Base-by-base conservation (phyloP, 2,888 invertebrate species). In the Cecidostiba fungosa region DNA sequence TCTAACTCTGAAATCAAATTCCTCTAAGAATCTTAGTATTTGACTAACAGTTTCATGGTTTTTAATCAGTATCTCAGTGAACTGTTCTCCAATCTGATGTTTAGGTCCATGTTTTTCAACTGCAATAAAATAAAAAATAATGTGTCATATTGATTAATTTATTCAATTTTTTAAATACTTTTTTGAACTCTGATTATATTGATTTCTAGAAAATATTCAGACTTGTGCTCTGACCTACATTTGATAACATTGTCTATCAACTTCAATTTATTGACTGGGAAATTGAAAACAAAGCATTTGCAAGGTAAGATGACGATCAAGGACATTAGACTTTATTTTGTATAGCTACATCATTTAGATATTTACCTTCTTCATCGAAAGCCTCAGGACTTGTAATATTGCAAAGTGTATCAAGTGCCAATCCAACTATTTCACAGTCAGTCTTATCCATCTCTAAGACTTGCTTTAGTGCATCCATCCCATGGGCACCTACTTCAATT, bases 31-130 rank as follows among this genome's bases (percentile, higher is more conserved):
- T 84, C 97, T 96, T 89, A 99, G 94, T 0, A 99, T 95, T 36
- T 98, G 93, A 74, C 96, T 95, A 14, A 99, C 96, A 93, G 98
- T 98, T 89, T 98, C 97, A 29, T 96, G 94, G 89, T 96, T 96
- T 93, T 99, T 99, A 50, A 98, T 97, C 93, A 98, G 99, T 95
- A 99, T 99, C 94, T 99, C 99, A 0, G 99, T 98, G 93, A 99
- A 99, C 91, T 98, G 98, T 91, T 97, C 97, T 0, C 98, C 98
- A 39, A 98, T 96, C 92, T 97, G 97, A 82, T 89, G 91, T 14
- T 86, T 83, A 62, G 47, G 89, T 80, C 92, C 91, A 70, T 92
- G 90, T 69, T 93, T 92, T 3, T 92, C 91, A n/a, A 92, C 93
- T 90, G 90, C 50, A 89, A 74, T 47, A 29, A 59, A 50, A 50